Evolutionary conservation across 2,113 vertebrate genomes (phyloP).

Genomic region (Saccopteryx bilineata): DNA sequence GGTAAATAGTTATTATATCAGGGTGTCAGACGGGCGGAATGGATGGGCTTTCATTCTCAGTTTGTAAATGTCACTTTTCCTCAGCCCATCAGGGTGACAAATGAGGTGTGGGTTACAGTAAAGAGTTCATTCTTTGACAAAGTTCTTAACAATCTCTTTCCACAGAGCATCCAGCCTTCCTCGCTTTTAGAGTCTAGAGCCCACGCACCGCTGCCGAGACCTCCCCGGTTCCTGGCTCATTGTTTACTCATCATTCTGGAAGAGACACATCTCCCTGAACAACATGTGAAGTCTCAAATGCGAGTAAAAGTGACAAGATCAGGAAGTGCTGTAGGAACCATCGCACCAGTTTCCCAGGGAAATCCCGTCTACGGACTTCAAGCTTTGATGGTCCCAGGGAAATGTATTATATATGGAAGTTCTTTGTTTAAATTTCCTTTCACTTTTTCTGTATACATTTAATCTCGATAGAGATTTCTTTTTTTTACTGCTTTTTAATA

Average conservation of each 20-base stretch:
- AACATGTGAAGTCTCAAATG: constrained; percentile 39
- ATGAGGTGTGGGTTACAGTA: constrained; percentile 94
- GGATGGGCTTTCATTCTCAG: constrained; percentile 95
- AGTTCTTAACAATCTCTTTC: constrained; percentile 90
- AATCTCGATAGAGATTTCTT: constrained; percentile 58
- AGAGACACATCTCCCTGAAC: background rate
- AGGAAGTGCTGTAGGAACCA: constrained; percentile 2
- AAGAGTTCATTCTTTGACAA: constrained; percentile 93
- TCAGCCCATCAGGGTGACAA: constrained; percentile 98
- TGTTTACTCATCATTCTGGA: constrained; percentile 41
- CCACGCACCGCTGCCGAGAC: background rate
- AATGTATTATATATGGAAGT: background rate
- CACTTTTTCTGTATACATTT: constrained; percentile 60
- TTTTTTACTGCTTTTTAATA: constrained; percentile 45
- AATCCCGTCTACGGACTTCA: background rate
- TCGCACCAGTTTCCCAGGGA: constrained; percentile 7
- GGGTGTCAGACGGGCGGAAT: constrained; percentile 93
- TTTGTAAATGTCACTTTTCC: constrained; percentile 99
- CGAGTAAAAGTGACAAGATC: constrained; percentile 65
- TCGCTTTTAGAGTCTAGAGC: constrained; percentile 36
- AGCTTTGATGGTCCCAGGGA: constrained; percentile 55
- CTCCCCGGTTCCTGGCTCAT: constrained; percentile 36
- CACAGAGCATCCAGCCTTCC: constrained; percentile 76
- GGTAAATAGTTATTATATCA: constrained; percentile 99
- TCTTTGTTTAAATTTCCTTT: constrained; percentile 72